phyloP scores from a whole-genome alignment of 2,888 invertebrate species.

The Troides aeacus region DNA sequence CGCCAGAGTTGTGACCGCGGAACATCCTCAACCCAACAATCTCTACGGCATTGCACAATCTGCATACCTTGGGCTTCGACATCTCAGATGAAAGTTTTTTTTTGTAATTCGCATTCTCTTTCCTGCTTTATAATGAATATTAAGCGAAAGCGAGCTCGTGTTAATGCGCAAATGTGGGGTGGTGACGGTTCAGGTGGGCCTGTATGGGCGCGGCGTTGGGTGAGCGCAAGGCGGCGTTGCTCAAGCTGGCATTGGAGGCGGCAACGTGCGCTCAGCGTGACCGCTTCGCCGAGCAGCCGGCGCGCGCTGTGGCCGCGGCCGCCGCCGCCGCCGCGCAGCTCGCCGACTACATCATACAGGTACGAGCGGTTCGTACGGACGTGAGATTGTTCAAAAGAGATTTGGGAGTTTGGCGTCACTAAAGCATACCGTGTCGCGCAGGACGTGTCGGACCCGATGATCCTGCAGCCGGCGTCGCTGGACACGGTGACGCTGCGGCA shows the following conservation, averaged over 20 bases:
- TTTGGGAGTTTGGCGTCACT: not conserved
- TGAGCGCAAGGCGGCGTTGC: slow-evolving; percentile 80
- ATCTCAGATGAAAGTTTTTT: no score
- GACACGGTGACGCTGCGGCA: slow-evolving; percentile 93
- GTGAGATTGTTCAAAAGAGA: not conserved
- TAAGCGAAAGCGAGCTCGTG: no score
- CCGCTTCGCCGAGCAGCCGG: slow-evolving; percentile 92
- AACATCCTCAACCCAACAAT: no score
- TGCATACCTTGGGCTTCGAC: no score
- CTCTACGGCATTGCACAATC: no score
- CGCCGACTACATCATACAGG: slow-evolving; percentile 92
- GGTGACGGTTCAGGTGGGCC: slow-evolving; percentile 35
- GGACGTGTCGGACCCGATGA: slow-evolving; percentile 92
- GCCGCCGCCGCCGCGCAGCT: slow-evolving; percentile 88
- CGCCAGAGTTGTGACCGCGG: no score
- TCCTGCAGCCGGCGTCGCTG: slow-evolving; percentile 94
- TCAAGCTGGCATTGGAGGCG: slow-evolving; percentile 90
- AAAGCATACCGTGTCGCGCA: slow-evolving; percentile 40
- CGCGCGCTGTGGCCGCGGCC: slow-evolving; percentile 85
- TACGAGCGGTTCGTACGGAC: slow-evolving; percentile 49
- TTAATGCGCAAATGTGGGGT: slow-evolving; percentile 35
- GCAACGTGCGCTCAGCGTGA: slow-evolving; percentile 95
- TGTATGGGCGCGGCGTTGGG: slow-evolving; percentile 46
- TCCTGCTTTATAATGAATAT: no score
- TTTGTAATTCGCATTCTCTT: no score